phyloP scores from a whole-genome alignment of 2,113 vertebrate genomes.

The Perognathus longimembris region DNA sequence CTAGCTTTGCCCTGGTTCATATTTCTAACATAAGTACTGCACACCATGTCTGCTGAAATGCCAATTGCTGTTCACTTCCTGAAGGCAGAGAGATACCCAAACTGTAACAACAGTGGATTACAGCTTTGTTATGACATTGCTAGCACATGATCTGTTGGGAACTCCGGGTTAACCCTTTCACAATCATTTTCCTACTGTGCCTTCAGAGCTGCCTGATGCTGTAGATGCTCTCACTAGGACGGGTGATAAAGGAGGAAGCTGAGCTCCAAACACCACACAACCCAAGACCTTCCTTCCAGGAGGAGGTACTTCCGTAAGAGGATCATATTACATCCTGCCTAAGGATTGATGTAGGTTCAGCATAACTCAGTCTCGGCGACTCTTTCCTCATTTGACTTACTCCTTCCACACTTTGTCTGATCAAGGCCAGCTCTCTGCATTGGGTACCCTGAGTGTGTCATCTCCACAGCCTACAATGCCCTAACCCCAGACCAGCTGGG shows the following conservation, averaged over 20 bases:
- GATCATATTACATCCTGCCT: too few relatives aligned
- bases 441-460: too few relatives aligned
- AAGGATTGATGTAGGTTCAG: too few relatives aligned
- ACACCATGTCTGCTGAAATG: accelerated
- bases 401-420: too few relatives aligned
- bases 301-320: too few relatives aligned
- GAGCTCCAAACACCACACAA: background rate
- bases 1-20: too few relatives aligned
- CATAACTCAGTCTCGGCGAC: too few relatives aligned
- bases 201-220: background rate
- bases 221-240: too few relatives aligned
- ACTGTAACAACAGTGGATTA: background rate
- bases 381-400: background rate
- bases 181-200: background rate
- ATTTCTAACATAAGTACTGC: background rate
- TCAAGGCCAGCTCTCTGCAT: too few relatives aligned
- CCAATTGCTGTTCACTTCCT: background rate
- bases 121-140: background rate
- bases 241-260: background rate
- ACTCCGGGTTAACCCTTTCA: background rate
- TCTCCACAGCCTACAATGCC: background rate
- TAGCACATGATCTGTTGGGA: background rate
- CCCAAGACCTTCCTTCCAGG: background rate
- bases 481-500: background rate
- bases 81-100: background rate